A percentile compares a stretch with the other conserved stretches of the same genome.
Evolutionary conservation across 2,797 vertebrate species (phyloP).

Genomic region (Cossypha polioptera): DNA sequence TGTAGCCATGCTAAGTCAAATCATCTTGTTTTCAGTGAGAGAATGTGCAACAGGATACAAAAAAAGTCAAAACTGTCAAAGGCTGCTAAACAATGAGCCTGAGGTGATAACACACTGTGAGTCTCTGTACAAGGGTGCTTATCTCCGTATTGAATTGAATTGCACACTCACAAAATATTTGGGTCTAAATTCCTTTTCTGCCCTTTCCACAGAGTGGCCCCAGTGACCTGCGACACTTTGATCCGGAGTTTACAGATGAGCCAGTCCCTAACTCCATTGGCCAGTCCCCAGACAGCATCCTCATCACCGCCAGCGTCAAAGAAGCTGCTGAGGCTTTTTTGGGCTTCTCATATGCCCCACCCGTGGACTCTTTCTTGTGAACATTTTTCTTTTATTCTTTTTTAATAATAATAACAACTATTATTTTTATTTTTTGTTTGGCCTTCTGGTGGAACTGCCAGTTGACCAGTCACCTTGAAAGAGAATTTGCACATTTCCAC

Average conservation of each 20-base stretch:
- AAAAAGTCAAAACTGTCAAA: background rate
- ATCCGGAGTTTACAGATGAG: constrained; percentile 97
- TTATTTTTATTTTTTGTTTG: constrained; percentile 53
- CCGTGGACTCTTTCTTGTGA: constrained; percentile 90
- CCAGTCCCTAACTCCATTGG: constrained; percentile 95
- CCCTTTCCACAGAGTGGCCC: constrained; percentile 85
- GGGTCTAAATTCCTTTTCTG: background rate
- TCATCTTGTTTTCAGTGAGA: background rate
- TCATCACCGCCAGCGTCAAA: constrained; percentile 92
- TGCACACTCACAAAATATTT: background rate
- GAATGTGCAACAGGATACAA: background rate
- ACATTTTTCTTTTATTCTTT: constrained; percentile 21
- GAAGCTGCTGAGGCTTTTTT: constrained; percentile 93
- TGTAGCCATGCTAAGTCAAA: background rate
- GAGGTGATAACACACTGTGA: background rate
- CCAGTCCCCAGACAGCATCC: constrained; percentile 91
- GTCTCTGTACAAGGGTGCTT: background rate
- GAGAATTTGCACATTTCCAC: constrained; percentile 88
- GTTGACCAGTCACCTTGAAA: constrained; percentile 70
- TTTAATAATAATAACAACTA: constrained; percentile 61
- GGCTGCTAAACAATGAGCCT: background rate
- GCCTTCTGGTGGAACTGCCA: constrained; percentile 70
- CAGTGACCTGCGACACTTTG: constrained; percentile 94
- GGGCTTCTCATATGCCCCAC: constrained; percentile 93
- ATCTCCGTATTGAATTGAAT: background rate